phyloP scores from a whole-genome alignment of 2,888 invertebrate species.

The Cyrtodaria siliqua region DNA sequence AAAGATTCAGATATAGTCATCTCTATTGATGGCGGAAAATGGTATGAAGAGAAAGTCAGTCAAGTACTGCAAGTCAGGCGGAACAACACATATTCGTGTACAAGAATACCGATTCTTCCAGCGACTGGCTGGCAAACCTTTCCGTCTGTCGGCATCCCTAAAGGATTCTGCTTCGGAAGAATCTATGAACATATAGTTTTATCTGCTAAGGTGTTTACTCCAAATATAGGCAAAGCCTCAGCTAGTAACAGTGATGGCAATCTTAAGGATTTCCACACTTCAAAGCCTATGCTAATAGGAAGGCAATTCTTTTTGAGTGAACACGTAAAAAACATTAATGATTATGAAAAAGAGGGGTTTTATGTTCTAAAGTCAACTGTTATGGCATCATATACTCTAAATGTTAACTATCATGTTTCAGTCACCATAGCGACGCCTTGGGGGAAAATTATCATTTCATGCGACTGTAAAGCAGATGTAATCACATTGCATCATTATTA shows the following conservation, averaged over 20 bases:
- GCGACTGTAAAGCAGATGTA: constrained; percentile 43
- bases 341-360: constrained; percentile 11
- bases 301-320: constrained; percentile 29
- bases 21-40: constrained; percentile 1
- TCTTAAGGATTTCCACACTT: constrained; percentile 15
- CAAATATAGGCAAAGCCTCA: too few relatives aligned
- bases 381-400: constrained; percentile 15
- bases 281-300: constrained; percentile 30
- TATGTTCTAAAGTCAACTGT: constrained; percentile 27
- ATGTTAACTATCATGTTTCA: constrained; percentile 18
- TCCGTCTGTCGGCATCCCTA: constrained; percentile 5
- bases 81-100: not conserved
- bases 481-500: constrained; percentile 33
- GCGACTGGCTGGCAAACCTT: constrained; percentile 1
- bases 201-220: constrained; percentile 1
- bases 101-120: not conserved
- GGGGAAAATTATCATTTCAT: constrained; percentile 14
- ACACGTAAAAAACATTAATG: constrained; percentile 25
- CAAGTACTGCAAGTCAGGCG: too few relatives aligned
- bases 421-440: not conserved
- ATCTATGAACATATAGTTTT: constrained; percentile 23
- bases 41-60: not conserved
- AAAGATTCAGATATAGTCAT: not conserved
- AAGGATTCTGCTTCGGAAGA: constrained; percentile 23
- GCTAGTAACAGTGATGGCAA: not conserved